Base-by-base conservation (phyloP, 2,888 invertebrate species). In the Pristionchus maxplancki region DNA sequence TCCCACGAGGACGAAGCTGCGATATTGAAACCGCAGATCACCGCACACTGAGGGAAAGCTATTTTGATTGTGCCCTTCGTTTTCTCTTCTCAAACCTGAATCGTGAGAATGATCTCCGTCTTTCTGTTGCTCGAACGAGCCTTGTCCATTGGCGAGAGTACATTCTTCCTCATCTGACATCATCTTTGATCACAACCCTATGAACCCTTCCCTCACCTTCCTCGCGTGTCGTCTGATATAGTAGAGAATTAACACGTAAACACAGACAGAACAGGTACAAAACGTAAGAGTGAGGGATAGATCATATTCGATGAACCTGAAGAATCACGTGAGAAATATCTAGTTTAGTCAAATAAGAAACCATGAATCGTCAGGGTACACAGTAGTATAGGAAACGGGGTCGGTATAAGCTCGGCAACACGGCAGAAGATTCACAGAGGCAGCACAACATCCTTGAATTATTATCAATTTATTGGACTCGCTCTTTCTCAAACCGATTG, bases 21-120 rank as follows among this genome's bases (percentile, higher is more conserved):
- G 20, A 71, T 71, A 37, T 71, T 37, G n/a, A n/a, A n/a, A n/a
- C 37, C 37, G 9, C 37, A 71, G 37, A 71, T 71, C 20, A 71
- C 37, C 0, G 71, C 71, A 8, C 71, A 71, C 37, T 71, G 8
- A n/a, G 9, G 58, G 13, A 0, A 1, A 64, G 8, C 64, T 31
- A 64, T 64, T 64, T 34, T 2, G 11, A 34, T 13, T 1, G n/a
- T 8, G 11, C 13, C 17, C 28, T 15, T n/a, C n/a, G n/a, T n/a
- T n/a, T 34, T 28, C 1, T 34, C 64, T 3, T 15, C 11, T 31
- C 31, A 2, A 13, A 64, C 64, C 31, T 64, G 64, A 64, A 64
- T 64, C 15, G 64, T 64, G 64, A 64, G 64, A 64, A 64, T 64
- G 17, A 64, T 64, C 64, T 64, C 64, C 31, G 64, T 64, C 31